A percentile compares a stretch with the other conserved stretches of the same genome.
Conservation (phyloP, 2,113 vertebrate species). For the Neogobius melanostomus region DNA sequence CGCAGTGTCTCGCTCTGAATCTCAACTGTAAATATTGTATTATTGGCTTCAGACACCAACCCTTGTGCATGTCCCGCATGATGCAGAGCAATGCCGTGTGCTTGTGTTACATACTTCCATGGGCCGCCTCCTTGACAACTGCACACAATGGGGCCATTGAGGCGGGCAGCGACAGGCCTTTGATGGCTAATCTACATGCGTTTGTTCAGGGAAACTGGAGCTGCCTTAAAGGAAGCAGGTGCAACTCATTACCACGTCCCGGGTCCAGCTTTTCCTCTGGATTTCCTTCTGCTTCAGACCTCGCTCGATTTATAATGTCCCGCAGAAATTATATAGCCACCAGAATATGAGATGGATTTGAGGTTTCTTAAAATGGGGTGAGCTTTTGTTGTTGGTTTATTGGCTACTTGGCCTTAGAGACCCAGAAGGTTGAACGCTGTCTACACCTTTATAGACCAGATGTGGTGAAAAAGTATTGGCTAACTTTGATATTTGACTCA, state of each 20-base stretch:
- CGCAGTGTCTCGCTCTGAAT: not conserved
- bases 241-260: constrained; percentile 80
- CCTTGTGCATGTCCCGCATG: constrained; percentile 50
- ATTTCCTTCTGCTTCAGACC: constrained; percentile 60
- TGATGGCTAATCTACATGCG: constrained; percentile 81
- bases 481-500: no score
- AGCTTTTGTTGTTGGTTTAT: not conserved
- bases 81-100: constrained; percentile 39
- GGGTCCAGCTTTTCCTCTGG: constrained; percentile 61
- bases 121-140: constrained; percentile 73
- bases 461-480: no score
- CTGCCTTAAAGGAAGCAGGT: constrained; percentile 81
- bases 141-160: constrained; percentile 81
- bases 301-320: constrained; percentile 41
- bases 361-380: not conserved
- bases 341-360: constrained; percentile 24
- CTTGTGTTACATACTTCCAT: constrained; percentile 71
- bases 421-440: no score
- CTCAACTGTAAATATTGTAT: not conserved
- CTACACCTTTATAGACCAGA: no score
- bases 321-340: not conserved
- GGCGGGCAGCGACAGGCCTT: constrained; percentile 66
- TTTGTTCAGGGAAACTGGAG: constrained; percentile 79
- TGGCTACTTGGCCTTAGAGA: no score
- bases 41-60: not conserved